Evolutionary conservation across 2,113 vertebrate genomes (phyloP), one percentile per base, ranked within the genome.

Genomic region (Coptodon bakossiorum): DNA sequence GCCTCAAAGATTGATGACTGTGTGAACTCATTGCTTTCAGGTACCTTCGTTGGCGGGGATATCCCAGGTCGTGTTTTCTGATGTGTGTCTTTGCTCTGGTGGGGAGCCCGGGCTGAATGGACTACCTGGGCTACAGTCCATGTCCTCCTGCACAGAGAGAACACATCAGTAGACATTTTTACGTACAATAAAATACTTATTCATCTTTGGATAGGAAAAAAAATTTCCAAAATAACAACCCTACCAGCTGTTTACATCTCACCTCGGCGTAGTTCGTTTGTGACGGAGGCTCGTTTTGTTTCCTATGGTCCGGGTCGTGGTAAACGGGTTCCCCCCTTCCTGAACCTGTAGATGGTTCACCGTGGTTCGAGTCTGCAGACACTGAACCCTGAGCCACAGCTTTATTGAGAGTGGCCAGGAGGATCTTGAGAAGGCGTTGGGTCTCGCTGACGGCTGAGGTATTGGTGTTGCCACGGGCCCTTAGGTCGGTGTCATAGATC

Each of bases 401-500:
- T 90, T 95, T 96, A 83, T 95, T 96, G 68, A 97, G 94, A 4
- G 95, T 96, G 40, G 93, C 90, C 79, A 97, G 89, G 38, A 97
- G 94, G 82, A 96, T 92, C 86, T 96, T 96, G 52, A 96, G 95
- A 34, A 97, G 95, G 13, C 93, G 93, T 80, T 96, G 96, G 3
- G 96, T 96, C 78, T 96, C 96, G 9, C 76, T 90, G 79, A 93
- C 91, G 1, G 92, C 79, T 2, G 95, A 56, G 53, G 87, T 38
- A 27, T 92, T 92, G 76, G 90, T 9, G 80, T 88, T 93, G 40
- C 87, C 84, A 13, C 87, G 94, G 9, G 94, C 90, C 56, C 95
- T 93, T 91, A 98, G 90, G 83, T 98, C 98, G 14, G 96, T 95
- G 88, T 98, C 97, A 6, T 95, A 97, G 88, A 97, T 96, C 38